Base-by-base conservation (phyloP, 1,140 invertebrate genomes). In the Drosophila tani region DNA sequence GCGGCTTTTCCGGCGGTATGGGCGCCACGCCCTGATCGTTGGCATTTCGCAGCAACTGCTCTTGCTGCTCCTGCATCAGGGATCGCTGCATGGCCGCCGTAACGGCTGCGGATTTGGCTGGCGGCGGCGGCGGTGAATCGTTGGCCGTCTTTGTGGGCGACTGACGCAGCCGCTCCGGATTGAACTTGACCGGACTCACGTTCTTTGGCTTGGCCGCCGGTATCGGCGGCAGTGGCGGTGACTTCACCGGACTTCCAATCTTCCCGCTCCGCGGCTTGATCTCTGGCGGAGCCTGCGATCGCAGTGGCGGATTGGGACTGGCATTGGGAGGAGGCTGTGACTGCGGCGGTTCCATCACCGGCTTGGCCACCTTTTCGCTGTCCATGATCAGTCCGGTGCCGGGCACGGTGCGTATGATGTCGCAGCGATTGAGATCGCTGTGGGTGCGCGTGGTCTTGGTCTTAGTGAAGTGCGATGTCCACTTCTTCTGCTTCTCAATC, bases 401-500 rank as follows among this genome's bases (percentile, higher is more conserved):
- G 1, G 92, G 92, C 5, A 87, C 92, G 0, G 92, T 92, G 19
- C 92, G 82, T 62, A 93, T 93, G 2, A 93, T 93, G 55, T 93
- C 92, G 47, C 94, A 94, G 38, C 93, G 93, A 91, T 95, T 95
- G 2, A 95, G 94, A 92, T 96, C 95, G 81, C 94, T 96, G 91
- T 94, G 94, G 64, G 94, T 95, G 38, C 95, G 94, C 62, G 94
- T 94, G 4, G 95, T 94, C 74, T 95, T 94, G 15, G 95, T 95
- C 93, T 97, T 97, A 24, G 96, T 96, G 90, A 98, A 98, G 93
- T 98, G 97, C 49, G 96, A 96, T 4, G 97, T 97, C 97, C 97
- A 98, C 93, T 98, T 98, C 84, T 96, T 96, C 81, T 97, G 97
- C 81, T 97, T 97, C 92, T 98, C 97, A 45, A 98, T 97, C 14